phyloP scores from a whole-genome alignment of 2,888 invertebrate species.

The Mycogona germanica region DNA sequence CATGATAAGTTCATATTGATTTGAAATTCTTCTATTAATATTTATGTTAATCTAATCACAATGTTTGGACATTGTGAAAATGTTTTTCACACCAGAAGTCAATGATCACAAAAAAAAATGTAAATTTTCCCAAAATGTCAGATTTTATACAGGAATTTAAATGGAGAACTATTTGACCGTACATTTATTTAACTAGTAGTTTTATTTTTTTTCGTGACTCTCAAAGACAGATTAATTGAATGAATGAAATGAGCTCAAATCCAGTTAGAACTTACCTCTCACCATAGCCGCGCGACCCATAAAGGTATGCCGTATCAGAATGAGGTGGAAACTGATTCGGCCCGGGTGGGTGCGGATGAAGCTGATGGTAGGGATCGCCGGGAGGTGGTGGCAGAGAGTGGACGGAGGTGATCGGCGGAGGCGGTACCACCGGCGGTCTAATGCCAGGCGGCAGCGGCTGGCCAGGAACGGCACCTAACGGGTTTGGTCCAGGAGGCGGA shows the following conservation, averaged over 20 bases:
- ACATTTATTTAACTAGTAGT: no score
- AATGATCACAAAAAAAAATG: no score
- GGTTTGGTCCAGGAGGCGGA: conserved; percentile 6
- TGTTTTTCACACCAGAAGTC: no score
- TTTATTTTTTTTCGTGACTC: no score
- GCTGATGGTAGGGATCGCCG: conserved; percentile 4
- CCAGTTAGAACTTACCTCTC: conserved; percentile 50
- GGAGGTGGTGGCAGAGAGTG: conserved; percentile 1
- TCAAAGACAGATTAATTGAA: no score
- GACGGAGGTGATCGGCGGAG: not conserved
- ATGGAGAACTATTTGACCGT: no score
- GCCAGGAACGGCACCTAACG: not conserved
- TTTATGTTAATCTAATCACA: no score
- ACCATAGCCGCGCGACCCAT: conserved; percentile 50
- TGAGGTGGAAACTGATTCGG: not conserved
- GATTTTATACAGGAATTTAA: no score
- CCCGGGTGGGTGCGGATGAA: not conserved
- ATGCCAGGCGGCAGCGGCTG: conserved; percentile 1
- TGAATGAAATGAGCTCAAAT: conserved; percentile 25
- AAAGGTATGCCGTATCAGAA: conserved; percentile 11
- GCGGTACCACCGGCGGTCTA: conserved; percentile 7
- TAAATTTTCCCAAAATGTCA: no score
- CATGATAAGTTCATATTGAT: no score
- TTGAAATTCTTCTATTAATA: no score
- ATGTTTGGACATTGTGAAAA: no score